A percentile compares a stretch with the other conserved stretches of the same genome.
These are phyloP conservation scores for Antrozous pallidus DNA, from an alignment of 2,797 vertebrate genomes.

Conservation along the genomic window DNA sequence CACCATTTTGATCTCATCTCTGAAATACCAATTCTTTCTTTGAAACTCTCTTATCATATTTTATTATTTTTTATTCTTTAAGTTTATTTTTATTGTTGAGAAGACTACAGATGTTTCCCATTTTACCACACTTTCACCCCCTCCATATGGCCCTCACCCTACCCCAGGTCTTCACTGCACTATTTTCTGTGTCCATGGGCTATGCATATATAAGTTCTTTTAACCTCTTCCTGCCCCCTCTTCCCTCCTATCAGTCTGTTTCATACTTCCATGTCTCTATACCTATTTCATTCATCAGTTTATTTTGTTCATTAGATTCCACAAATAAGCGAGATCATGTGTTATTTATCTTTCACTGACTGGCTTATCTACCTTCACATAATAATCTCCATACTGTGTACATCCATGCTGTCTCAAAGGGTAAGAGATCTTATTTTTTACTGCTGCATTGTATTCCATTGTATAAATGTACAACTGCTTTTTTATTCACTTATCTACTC, in stretches of 20 bases:
- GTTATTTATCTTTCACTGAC: too few relatives aligned
- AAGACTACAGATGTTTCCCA: background rate
- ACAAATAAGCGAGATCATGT: background rate
- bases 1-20: background rate
- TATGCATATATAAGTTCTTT: background rate
- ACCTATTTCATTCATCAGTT: background rate
- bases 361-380: too few relatives aligned
- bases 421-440: too few relatives aligned
- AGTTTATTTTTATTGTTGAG: background rate
- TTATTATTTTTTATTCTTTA: background rate
- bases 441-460: too few relatives aligned
- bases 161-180: background rate
- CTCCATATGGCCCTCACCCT: background rate
- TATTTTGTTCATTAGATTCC: background rate
- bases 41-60: background rate
- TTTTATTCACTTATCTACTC: too few relatives aligned
- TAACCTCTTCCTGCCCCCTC: background rate
- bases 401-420: too few relatives aligned
- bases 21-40: slow-evolving; percentile 32
- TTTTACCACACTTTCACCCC: background rate
- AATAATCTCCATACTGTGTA: too few relatives aligned
- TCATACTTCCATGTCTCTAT: background rate
- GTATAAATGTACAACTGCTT: too few relatives aligned
- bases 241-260: background rate
- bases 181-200: background rate